phyloP scores from a whole-genome alignment of 2,113 vertebrate species.

The Romanogobio albipinnatus region DNA sequence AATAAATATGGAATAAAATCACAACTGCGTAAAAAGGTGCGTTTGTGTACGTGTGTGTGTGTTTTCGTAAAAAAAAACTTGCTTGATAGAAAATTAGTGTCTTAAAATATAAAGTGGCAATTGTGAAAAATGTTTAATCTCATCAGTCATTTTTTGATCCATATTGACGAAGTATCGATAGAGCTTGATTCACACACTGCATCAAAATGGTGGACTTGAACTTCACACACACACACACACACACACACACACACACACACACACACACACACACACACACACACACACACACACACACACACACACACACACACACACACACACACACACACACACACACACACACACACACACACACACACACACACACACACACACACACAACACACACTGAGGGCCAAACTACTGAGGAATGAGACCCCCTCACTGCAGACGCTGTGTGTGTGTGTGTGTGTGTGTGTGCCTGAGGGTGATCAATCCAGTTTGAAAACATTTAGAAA shows the following conservation, averaged over 20 bases:
- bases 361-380: constrained; percentile 8
- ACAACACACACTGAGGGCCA: no score
- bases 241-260: no score
- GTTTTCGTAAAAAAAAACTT: not conserved
- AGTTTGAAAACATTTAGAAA: constrained; percentile 51
- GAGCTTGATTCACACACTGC: not conserved
- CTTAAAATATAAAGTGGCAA: not conserved
- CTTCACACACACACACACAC: constrained; percentile 23
- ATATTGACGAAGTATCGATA: not conserved
- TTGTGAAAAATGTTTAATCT: not conserved
- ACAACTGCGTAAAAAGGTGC: not conserved
- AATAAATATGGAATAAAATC: not conserved
- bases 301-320: no score
- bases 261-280: no score
- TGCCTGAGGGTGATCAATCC: not conserved
- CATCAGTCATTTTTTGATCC: not conserved
- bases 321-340: constrained; percentile 20
- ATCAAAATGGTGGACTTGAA: constrained; percentile 36
- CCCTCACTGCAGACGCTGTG: not conserved
- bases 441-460: constrained; percentile 14
- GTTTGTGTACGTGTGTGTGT: not conserved
- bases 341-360: not conserved
- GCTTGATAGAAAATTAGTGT: not conserved
- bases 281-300: no score
- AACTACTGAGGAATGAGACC: not conserved